These are phyloP conservation scores for Leptinotarsa tumamoca DNA, from an alignment of 2,888 invertebrate species.

Conservation along the genomic window DNA sequence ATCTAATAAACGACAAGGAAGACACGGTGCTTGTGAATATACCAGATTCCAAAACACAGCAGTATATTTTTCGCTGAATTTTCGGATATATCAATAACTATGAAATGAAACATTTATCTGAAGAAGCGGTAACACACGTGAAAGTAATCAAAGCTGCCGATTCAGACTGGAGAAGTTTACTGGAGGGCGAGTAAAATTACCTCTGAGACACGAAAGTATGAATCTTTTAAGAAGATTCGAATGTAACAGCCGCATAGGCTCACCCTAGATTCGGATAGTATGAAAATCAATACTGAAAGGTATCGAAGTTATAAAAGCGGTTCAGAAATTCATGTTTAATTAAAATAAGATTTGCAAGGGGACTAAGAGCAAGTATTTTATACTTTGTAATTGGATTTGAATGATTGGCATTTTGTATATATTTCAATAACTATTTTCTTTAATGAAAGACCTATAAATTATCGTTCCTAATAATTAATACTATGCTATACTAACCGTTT, in stretches of 20 bases:
- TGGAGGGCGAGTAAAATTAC: slow-evolving; percentile 31
- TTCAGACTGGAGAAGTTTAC: slow-evolving; percentile 37
- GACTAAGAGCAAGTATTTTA: too few relatives aligned
- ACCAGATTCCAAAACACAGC: too few relatives aligned
- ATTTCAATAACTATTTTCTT: too few relatives aligned
- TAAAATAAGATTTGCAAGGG: too few relatives aligned
- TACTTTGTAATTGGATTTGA: too few relatives aligned
- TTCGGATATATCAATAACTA: not conserved
- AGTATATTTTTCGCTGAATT: not conserved
- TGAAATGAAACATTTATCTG: slow-evolving; percentile 47
- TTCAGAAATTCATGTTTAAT: too few relatives aligned
- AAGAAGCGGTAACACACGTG: slow-evolving; percentile 45
- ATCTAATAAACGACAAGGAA: too few relatives aligned
- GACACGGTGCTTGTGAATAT: too few relatives aligned
- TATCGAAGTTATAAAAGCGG: not conserved
- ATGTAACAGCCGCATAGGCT: not conserved
- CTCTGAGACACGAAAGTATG: slow-evolving; percentile 37
- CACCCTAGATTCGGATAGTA: not conserved
- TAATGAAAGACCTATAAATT: too few relatives aligned
- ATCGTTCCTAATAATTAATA: too few relatives aligned
- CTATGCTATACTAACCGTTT: too few relatives aligned
- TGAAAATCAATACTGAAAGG: not conserved
- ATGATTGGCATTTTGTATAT: too few relatives aligned
- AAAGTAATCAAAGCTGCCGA: slow-evolving; percentile 45
- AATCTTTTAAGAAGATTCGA: slow-evolving; percentile 46